Conservation (phyloP, 2,797 vertebrate genomes). For the Hyperoplus immaculatus region DNA sequence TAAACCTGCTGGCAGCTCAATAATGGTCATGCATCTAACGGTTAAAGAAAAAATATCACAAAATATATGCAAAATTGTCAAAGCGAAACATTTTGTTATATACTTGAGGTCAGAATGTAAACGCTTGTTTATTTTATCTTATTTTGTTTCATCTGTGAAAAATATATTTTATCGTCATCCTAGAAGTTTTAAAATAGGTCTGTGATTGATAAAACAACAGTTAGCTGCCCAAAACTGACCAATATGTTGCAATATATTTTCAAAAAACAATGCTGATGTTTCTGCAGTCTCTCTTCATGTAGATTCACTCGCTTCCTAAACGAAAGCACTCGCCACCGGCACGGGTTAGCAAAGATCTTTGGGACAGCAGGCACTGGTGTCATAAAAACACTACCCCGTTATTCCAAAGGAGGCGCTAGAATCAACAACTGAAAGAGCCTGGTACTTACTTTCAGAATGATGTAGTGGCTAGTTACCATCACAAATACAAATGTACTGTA, state of each 20-base stretch:
- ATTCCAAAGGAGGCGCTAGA: too few species aligned
- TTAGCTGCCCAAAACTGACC: background rate
- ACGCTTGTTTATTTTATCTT: background rate
- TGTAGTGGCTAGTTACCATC: too few species aligned
- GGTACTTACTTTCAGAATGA: too few species aligned
- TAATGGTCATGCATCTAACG: background rate
- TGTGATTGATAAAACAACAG: background rate
- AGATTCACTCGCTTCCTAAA: too few species aligned
- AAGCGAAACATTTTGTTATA: background rate
- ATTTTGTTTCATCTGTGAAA: background rate
- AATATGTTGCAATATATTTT: background rate
- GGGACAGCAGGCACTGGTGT: too few species aligned
- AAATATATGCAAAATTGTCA: slow-evolving; percentile 1
- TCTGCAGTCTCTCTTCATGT: too few species aligned
- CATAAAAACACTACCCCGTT: too few species aligned
- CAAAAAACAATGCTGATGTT: background rate
- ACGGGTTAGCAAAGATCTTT: too few species aligned
- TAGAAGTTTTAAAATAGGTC: background rate
- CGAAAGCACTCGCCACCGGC: too few species aligned
- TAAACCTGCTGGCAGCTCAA: slow-evolving; percentile 7
- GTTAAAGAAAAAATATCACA: slow-evolving; percentile 29
- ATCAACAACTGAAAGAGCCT: too few species aligned
- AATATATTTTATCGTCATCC: background rate
- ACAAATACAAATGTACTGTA: too few species aligned
- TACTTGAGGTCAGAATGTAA: background rate